Evolutionary conservation across 2,113 vertebrate genomes (phyloP).

Genomic region (Rana temporaria): DNA sequence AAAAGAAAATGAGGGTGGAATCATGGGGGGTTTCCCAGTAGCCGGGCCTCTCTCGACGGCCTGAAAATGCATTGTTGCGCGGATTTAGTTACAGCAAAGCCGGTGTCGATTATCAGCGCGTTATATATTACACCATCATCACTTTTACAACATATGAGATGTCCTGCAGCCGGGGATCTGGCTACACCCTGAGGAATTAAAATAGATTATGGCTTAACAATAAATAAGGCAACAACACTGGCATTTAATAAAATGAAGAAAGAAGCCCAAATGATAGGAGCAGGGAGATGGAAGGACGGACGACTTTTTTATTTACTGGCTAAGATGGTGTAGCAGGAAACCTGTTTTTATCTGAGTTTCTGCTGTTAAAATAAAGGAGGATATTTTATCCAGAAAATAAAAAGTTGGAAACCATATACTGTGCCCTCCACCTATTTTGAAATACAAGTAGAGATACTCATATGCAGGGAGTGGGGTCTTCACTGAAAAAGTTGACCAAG

Average conservation of each 20-base stretch:
- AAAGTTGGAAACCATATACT: no score
- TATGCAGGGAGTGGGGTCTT: no score
- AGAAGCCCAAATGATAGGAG: not conserved
- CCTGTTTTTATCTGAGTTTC: no score
- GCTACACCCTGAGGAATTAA: conserved; percentile 34
- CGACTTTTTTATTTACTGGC: no score
- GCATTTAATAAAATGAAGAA: conserved; percentile 24
- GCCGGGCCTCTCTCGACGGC: conserved; percentile 53
- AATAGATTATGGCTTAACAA: conserved; percentile 23
- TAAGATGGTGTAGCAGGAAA: no score
- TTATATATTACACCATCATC: conserved; percentile 51
- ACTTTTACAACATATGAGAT: conserved; percentile 47
- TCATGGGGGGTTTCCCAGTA: conserved; percentile 57
- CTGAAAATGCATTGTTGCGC: conserved; percentile 55
- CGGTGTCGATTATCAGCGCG: conserved; percentile 39
- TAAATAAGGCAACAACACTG: conserved; percentile 13
- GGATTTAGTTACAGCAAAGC: conserved; percentile 43
- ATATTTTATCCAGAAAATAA: no score
- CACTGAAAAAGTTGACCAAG: no score
- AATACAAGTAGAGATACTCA: no score
- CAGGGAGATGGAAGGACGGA: no score
- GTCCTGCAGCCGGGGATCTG: conserved; percentile 21
- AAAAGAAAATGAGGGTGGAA: conserved; percentile 50
- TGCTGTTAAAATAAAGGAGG: no score
- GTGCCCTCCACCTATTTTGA: no score